A percentile compares a stretch with the other conserved stretches of the same genome.
These are phyloP conservation scores for Melieria picta DNA, from an alignment of 2,888 invertebrate genomes.

Conservation along the genomic window DNA sequence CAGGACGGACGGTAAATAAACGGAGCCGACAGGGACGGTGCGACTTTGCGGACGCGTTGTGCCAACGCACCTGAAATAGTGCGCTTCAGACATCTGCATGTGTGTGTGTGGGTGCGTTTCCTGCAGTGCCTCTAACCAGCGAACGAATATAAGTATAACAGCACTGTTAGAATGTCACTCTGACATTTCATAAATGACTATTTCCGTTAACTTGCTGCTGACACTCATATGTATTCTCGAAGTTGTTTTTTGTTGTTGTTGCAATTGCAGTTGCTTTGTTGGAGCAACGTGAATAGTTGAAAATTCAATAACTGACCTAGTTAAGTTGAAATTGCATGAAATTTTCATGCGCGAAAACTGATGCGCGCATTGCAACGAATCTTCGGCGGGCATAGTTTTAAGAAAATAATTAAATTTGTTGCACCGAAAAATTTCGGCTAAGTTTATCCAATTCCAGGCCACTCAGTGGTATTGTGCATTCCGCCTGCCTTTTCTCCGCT, in stretches of 20 bases:
- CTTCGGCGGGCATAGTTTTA: no score
- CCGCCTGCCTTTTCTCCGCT: neutral
- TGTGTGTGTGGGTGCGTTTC: neutral
- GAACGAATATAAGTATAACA: neutral
- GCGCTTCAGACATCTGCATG: neutral
- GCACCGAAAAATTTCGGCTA: no score
- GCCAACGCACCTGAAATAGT: neutral
- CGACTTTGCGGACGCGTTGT: neutral
- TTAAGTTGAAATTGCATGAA: slow-evolving; percentile 42
- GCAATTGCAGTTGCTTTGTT: slow-evolving; percentile 16
- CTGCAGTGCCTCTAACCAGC: neutral
- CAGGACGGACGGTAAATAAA: neutral
- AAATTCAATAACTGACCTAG: slow-evolving; percentile 63
- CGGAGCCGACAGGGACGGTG: neutral
- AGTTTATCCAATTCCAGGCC: no score
- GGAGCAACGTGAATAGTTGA: slow-evolving; percentile 38
- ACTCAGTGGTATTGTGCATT: neutral
- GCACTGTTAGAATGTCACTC: neutral
- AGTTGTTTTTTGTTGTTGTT: slow-evolving; percentile 7
- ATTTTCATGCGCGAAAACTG: slow-evolving; percentile 17
- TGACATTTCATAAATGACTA: neutral
- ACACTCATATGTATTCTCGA: neutral
- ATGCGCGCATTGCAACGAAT: neutral
- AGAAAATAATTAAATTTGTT: no score
- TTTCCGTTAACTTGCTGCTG: neutral